phyloP scores from a whole-genome alignment of 2,113 vertebrate genomes.

The Andinoacara biseriatus region DNA sequence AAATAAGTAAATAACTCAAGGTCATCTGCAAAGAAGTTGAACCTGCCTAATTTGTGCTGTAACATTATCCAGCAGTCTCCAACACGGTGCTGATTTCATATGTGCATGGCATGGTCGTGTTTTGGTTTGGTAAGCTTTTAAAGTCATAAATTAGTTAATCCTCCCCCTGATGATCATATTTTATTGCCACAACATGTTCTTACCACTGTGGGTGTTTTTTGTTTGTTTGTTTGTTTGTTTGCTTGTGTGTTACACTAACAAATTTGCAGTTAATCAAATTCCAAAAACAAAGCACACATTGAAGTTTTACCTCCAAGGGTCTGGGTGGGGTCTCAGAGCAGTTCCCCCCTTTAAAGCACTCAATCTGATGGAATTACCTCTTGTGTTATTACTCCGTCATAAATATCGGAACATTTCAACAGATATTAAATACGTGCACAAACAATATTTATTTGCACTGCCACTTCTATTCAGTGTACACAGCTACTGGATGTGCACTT shows the following conservation, averaged over 20 bases:
- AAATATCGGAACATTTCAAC: background rate
- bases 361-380: background rate
- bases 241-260: background rate
- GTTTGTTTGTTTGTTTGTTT: background rate
- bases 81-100: background rate
- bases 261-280: background rate
- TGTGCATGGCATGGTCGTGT: background rate
- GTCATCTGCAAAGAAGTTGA: slow-evolving; percentile 12
- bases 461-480: background rate
- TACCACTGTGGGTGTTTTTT: background rate
- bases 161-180: background rate
- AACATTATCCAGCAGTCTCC: background rate
- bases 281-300: background rate
- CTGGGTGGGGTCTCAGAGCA: background rate
- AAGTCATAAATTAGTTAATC: background rate
- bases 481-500: background rate
- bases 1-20: background rate
- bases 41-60: background rate
- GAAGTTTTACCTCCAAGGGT: background rate
- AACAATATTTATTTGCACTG: background rate
- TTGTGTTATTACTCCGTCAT: background rate
- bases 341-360: background rate
- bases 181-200: background rate
- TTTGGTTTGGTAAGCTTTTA: background rate
- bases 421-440: background rate